Evolutionary conservation across 2,797 vertebrate genomes (phyloP), one percentile per base, ranked within the genome.

Genomic region (Phrynocephalus guinanensis): DNA sequence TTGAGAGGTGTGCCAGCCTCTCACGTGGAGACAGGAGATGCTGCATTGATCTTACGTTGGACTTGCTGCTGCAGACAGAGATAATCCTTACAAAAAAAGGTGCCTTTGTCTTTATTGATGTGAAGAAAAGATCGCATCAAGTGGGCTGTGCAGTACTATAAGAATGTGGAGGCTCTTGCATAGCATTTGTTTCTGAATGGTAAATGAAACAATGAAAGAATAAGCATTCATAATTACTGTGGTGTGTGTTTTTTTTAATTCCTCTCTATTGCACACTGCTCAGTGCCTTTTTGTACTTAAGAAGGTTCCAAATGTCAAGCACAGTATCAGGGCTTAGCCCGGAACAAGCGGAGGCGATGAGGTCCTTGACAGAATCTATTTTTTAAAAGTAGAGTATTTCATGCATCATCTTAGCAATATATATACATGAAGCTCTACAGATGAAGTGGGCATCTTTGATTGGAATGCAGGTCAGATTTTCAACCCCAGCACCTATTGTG

Each of bases 221-320:
- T 76, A 63, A 68, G 73, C 26, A 0, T 56, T n/a, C 79, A 86
- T 89, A 75, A 91, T 84, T 86, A 87, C 44, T 70, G 79, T 75
- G 18, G 5, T 0, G 5, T 0, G 0, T 67, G 68, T 93, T 91
- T 33, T 71, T 93, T 91, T n/a, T 75, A 92, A 68, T 86, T 91
- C 67, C 72, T 38, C 33, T 84, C 82, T 63, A 90, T 91, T 92
- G 71, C 90, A 88, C 90, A 92, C 71, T 88, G 82, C 73, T 85
- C 79, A 88, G 13, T 90, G 83, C 73, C 89, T 93, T 89, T 89
- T 87, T 82, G 83, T 89, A 84, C 87, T n/a, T 83, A 67, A 90
- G 93, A 88, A 91, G 91, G 88, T 93, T 56, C 56, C 63, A 63
- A 15, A 77, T 83, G 26, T 75, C 22, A 76, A 72, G 71, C 71